These are phyloP conservation scores for Andrena minutula DNA, from an alignment of 2,888 invertebrate species.

Conservation along the genomic window DNA sequence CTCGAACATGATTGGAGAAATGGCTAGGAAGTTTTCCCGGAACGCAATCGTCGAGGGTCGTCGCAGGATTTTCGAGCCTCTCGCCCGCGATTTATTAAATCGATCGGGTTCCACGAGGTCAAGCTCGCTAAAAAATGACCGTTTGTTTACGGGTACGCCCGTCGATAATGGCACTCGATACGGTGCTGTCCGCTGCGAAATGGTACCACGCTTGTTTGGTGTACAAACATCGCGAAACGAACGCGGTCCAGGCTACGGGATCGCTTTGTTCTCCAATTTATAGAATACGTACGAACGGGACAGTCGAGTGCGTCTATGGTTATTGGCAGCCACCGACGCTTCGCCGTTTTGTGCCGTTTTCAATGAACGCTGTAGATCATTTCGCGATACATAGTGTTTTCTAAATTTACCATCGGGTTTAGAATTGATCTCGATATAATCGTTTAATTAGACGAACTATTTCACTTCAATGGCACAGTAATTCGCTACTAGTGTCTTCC, in stretches of 20 bases:
- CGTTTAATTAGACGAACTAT: no score
- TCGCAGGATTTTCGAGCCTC: not conserved
- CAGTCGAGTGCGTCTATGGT: constrained; percentile 7
- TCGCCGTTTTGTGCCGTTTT: not conserved
- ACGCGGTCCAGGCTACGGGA: constrained; percentile 16
- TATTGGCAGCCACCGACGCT: constrained; percentile 18
- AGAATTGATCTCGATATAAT: no score
- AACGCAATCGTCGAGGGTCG: not conserved
- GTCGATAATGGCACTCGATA: constrained; percentile 29
- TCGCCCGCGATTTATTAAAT: not conserved
- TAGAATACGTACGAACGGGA: constrained; percentile 22
- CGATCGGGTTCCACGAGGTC: not conserved
- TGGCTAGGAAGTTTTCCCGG: not conserved
- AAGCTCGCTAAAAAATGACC: not conserved
- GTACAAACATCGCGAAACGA: constrained; percentile 29
- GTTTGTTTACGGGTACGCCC: constrained; percentile 12
- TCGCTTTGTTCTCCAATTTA: constrained; percentile 45
- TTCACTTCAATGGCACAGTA: no score
- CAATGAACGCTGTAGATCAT: constrained; percentile 1
- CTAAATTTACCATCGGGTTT: not conserved
- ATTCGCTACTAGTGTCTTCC: no score
- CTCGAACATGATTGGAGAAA: not conserved
- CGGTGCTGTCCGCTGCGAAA: constrained; percentile 32
- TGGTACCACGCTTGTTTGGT: constrained; percentile 40
- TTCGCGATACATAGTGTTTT: not conserved